Evolutionary conservation across 2,888 invertebrate species (phyloP).

Genomic region (Xiphydria camelus): DNA sequence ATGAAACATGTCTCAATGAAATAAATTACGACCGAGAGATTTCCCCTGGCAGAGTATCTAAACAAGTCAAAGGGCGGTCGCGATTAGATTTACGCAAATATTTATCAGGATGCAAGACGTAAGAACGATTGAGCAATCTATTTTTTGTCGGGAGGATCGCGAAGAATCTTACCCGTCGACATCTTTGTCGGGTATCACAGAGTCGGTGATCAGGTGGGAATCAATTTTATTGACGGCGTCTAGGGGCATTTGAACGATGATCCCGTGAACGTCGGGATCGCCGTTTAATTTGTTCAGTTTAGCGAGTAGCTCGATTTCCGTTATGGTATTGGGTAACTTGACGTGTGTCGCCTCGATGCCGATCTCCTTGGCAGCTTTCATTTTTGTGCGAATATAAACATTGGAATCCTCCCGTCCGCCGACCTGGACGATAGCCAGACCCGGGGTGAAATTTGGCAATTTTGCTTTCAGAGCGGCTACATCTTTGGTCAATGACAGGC

Average conservation of each 20-base stretch:
- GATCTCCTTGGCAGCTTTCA: constrained; percentile 87
- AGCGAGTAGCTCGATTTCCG: constrained; percentile 77
- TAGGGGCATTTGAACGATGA: constrained; percentile 95
- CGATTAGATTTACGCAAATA: constrained; percentile 1
- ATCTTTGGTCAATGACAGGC: constrained; percentile 68
- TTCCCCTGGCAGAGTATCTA: too few species aligned
- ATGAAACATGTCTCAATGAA: too few species aligned
- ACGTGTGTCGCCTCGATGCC: constrained; percentile 84
- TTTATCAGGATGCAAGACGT: background rate
- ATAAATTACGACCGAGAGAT: too few species aligned
- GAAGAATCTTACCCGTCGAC: constrained; percentile 81
- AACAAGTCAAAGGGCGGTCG: constrained; percentile 21
- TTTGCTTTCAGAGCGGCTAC: constrained; percentile 64
- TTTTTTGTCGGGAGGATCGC: background rate
- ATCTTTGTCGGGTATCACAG: constrained; percentile 88
- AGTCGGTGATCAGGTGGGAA: constrained; percentile 82
- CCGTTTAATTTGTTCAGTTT: constrained; percentile 77
- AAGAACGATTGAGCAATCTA: constrained; percentile 1
- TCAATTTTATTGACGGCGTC: constrained; percentile 84
- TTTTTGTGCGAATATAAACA: constrained; percentile 96
- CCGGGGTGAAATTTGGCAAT: constrained; percentile 69
- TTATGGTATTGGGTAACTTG: constrained; percentile 76
- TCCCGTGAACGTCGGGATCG: constrained; percentile 86
- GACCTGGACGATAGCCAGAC: constrained; percentile 93
- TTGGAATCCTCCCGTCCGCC: constrained; percentile 96